Base-by-base conservation (phyloP, 1,140 invertebrate genomes). In the Wiebesia pumilae region DNA sequence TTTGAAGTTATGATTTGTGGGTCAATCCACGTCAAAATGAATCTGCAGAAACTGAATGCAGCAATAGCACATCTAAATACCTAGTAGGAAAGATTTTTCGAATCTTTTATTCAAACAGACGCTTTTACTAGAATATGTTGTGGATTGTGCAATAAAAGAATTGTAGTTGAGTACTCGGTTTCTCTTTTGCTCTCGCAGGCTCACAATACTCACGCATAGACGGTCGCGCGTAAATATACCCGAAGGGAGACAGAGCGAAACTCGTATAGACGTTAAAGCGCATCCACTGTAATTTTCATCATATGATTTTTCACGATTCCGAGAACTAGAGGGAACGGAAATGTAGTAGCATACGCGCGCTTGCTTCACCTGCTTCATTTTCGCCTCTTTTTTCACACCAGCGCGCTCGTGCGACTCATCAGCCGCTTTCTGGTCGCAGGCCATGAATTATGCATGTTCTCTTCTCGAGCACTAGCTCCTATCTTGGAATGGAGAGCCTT, bases 361-460 rank as follows among this genome's bases (percentile, higher is more conserved):
- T n/a, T 54, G 6, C 51, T 54, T n/a, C n/a, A n/a, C 43, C 6
- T 51, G 47, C 58, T 80, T 73, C 78, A 62, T 81, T 85, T 62
- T 47, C 27, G 21, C 43, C n/a, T 58, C 54, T 62, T 71, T 85
- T 85, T 62, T 62, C 58, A 24, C 58, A 27, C 58, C 27, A 62
- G 3, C 40, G 6, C 47, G 21, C 38, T 80, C 71, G 84, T 65
- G 16, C 78, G 65, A 81, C 84, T 81, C 84, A 73, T 85, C 84
- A 71, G 73, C 77, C 67, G 43, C 78, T 79, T 62, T 85, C 77
- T 67, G 62, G 83, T 77, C 77, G 40, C 62, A 27, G 35, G 16
- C 43, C 65, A 85, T 85, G 84, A 85, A 85, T 85, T 85, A 85
- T 85, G 78, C 84, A 85, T 85, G 51, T 27, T 33, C 43, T 10